Evolutionary conservation across 2,888 invertebrate genomes (phyloP).

Genomic region (Noctua janthina): DNA sequence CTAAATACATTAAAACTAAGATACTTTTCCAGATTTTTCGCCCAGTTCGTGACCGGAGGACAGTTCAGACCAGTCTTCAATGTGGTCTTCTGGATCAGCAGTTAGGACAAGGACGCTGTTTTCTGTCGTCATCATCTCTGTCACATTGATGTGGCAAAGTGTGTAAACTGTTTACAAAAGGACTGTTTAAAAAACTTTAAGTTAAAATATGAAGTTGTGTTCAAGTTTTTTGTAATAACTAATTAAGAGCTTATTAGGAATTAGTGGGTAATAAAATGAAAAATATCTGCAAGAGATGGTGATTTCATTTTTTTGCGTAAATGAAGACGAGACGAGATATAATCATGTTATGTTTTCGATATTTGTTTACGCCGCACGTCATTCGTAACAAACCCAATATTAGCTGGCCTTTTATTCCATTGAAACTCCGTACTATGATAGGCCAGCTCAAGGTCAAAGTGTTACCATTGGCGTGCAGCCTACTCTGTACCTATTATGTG

Average conservation of each 20-base stretch:
- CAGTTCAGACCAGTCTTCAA: constrained; percentile 76
- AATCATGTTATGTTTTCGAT: background rate
- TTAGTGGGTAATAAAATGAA: constrained; percentile 10
- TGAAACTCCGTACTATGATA: background rate
- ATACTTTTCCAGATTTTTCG: constrained; percentile 74
- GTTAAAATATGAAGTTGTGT: constrained; percentile 39
- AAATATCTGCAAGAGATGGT: background rate
- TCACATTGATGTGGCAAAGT: constrained; percentile 14
- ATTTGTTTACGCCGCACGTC: background rate
- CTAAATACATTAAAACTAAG: background rate
- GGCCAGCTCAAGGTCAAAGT: background rate
- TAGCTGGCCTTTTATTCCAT: background rate
- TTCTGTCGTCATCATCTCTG: constrained; percentile 10
- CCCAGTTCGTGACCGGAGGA: constrained; percentile 83
- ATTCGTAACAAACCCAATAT: background rate
- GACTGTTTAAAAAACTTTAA: constrained; percentile 14
- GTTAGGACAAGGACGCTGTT: constrained; percentile 37
- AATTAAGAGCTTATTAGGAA: constrained; percentile 55
- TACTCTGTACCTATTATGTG: background rate
- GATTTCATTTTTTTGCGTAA: background rate
- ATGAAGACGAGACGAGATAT: background rate
- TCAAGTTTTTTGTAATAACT: constrained; percentile 36
- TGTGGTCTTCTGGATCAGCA: constrained; percentile 76
- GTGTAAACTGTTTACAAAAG: constrained; percentile 30
- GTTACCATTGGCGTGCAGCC: background rate